Evolutionary conservation across 2,888 invertebrate genomes (phyloP).

Genomic region (Agrotis exclamationis): DNA sequence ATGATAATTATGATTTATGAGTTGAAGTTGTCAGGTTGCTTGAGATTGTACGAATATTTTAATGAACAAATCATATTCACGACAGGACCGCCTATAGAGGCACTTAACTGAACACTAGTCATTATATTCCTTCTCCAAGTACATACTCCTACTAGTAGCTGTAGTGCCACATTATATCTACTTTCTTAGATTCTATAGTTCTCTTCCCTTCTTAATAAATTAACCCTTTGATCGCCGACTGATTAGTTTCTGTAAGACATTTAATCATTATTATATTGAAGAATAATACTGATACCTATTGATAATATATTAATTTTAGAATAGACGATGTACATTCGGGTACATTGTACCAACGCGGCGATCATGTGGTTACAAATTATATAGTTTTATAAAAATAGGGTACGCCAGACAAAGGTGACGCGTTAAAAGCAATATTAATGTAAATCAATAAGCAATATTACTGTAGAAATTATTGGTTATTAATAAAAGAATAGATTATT

Average conservation of each 20-base stretch:
- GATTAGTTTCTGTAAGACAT: constrained; percentile 59
- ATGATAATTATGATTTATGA: neutral
- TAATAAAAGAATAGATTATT: constrained; percentile 79
- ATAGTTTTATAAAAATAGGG: constrained; percentile 76
- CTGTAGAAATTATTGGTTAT: constrained; percentile 82
- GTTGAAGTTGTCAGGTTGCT: constrained; percentile 3
- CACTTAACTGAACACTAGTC: constrained; percentile 75
- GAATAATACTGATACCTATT: constrained; percentile 61
- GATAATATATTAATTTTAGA: constrained; percentile 47
- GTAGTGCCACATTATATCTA: constrained; percentile 84
- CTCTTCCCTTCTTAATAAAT: constrained; percentile 65
- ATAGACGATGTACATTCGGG: constrained; percentile 46
- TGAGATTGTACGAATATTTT: constrained; percentile 19
- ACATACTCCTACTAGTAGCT: constrained; percentile 79
- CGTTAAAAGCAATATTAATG: constrained; percentile 88
- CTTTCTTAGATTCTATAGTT: constrained; percentile 73
- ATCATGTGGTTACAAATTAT: constrained; percentile 63
- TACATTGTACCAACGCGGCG: constrained; percentile 59
- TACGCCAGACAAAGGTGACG: constrained; percentile 82
- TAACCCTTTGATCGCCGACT: constrained; percentile 66
- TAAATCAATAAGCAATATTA: constrained; percentile 89
- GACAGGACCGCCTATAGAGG: constrained; percentile 70
- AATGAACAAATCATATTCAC: neutral
- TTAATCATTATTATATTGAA: constrained; percentile 61
- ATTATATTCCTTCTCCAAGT: constrained; percentile 77